Percentiles rank a stretch among this genome's conserved stretches.
phyloP scores from a whole-genome alignment of 2,113 vertebrate genomes.

The Astur gentilis region DNA sequence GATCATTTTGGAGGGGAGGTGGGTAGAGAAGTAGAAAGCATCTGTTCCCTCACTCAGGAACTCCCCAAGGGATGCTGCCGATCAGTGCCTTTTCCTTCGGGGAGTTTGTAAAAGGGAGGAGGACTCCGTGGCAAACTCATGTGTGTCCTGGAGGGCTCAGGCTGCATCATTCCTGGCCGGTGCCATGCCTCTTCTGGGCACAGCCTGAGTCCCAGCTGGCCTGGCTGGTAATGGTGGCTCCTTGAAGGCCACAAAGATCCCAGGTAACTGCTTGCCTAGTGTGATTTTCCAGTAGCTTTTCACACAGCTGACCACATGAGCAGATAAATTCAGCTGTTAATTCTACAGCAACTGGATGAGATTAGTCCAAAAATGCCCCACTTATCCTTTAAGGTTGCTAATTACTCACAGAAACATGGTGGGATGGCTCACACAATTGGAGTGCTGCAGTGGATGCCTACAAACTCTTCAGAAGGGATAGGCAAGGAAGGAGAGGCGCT shows the following conservation, averaged over 20 bases:
- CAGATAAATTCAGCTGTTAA: not conserved
- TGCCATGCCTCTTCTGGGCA: not conserved
- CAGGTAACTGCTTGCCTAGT: not conserved
- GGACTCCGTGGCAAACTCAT: accelerated
- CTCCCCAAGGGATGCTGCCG: not conserved
- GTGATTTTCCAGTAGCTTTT: not conserved
- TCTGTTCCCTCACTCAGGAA: not conserved
- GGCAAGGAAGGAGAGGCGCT: not conserved
- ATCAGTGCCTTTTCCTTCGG: not conserved
- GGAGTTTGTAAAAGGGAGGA: not conserved
- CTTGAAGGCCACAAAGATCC: not conserved
- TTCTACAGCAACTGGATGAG: not conserved
- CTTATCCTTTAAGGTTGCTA: not conserved
- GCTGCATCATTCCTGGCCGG: not conserved
- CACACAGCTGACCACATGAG: accelerated
- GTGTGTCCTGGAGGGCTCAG: not conserved
- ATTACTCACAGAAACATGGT: not conserved
- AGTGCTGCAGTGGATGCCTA: not conserved
- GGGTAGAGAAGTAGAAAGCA: not conserved
- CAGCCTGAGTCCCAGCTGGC: not conserved
- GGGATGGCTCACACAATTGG: not conserved
- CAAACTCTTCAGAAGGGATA: not conserved
- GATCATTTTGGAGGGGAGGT: not conserved
- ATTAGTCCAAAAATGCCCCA: not conserved
- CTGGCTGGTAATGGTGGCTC: not conserved